Percentiles rank a stretch among this genome's conserved stretches.
Evolutionary conservation across 2,888 invertebrate genomes (phyloP).

Genomic region (Cryptocheilus praepositus): DNA sequence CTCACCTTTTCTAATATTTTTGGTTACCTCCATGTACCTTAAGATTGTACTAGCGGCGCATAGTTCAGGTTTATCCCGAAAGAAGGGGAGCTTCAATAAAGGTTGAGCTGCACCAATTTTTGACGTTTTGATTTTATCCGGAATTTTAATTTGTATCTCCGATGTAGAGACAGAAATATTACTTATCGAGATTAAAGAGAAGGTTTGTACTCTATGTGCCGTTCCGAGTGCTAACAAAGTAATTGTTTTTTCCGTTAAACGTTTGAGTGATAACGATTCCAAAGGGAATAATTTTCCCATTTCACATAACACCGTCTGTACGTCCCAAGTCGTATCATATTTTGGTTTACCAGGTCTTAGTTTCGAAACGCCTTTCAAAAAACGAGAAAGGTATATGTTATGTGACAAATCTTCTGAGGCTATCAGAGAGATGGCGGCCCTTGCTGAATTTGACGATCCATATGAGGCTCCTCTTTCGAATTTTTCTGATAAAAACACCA

Average conservation of each 20-base stretch:
- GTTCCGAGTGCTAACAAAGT: slow-evolving; percentile 35
- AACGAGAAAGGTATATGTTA: slow-evolving; percentile 31
- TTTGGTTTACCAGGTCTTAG: slow-evolving; percentile 34
- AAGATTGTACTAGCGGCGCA: no score
- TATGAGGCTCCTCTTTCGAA: slow-evolving; percentile 14
- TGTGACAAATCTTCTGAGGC: slow-evolving; percentile 30
- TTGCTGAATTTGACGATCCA: slow-evolving; percentile 23
- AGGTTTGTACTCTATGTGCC: slow-evolving; percentile 41
- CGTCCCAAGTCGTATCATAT: slow-evolving; percentile 41
- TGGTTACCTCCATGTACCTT: slow-evolving; percentile 29
- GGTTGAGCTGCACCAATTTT: background rate
- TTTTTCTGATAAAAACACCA: background rate
- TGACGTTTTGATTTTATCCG: slow-evolving; percentile 30
- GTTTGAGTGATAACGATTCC: slow-evolving; percentile 18
- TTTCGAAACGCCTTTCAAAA: slow-evolving; percentile 31
- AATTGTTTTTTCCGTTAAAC: slow-evolving; percentile 29
- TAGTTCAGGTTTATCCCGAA: slow-evolving; percentile 14
- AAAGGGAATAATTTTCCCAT: slow-evolving; percentile 17
- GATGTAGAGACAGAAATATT: no score
- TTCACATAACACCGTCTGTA: slow-evolving; percentile 31
- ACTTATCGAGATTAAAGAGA: no score
- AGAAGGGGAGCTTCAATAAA: slow-evolving; percentile 23
- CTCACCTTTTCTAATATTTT: slow-evolving; percentile 20
- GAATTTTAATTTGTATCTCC: no score
- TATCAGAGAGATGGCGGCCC: slow-evolving; percentile 38